These are phyloP conservation scores for Physella acuta DNA, from an alignment of 1,140 invertebrate genomes.

Conservation along the genomic window DNA sequence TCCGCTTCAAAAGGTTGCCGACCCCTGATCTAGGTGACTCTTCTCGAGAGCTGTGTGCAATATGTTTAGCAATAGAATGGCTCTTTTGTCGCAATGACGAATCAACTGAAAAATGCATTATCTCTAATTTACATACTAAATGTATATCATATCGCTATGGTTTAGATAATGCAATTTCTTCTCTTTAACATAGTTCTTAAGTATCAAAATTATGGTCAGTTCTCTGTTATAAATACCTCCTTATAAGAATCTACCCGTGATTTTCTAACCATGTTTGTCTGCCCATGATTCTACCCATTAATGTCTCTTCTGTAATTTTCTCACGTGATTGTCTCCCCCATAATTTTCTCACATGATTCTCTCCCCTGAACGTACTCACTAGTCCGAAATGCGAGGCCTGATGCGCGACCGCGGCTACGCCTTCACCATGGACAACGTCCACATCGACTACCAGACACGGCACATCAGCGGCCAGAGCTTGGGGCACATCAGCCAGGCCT, in stretches of 20 bases:
- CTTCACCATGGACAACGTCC: slow-evolving; percentile 28
- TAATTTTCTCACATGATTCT: not conserved
- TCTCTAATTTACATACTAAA: too few species aligned
- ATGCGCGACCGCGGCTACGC: slow-evolving; percentile 31
- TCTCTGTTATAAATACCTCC: not conserved
- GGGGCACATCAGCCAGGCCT: slow-evolving; percentile 25
- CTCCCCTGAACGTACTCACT: not conserved
- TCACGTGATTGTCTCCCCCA: not conserved
- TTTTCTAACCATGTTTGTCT: not conserved
- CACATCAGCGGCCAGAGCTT: slow-evolving; percentile 29
- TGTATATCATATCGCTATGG: too few species aligned
- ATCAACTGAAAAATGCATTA: too few species aligned
- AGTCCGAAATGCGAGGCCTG: slow-evolving; percentile 25
- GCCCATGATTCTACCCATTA: not conserved
- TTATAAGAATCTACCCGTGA: not conserved
- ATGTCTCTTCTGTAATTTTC: not conserved
- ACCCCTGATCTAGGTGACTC: too few species aligned
- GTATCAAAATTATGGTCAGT: not conserved
- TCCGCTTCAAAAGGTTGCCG: too few species aligned
- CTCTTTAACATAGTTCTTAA: not conserved
- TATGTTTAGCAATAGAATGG: too few species aligned
- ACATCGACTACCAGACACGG: not conserved
- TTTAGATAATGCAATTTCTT: too few species aligned
- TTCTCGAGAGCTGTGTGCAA: too few species aligned
- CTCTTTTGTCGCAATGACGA: too few species aligned